A percentile compares a stretch with the other conserved stretches of the same genome.
Conservation (phyloP, 92 coral and sea anemone genomes). For the Ricordea florida region DNA sequence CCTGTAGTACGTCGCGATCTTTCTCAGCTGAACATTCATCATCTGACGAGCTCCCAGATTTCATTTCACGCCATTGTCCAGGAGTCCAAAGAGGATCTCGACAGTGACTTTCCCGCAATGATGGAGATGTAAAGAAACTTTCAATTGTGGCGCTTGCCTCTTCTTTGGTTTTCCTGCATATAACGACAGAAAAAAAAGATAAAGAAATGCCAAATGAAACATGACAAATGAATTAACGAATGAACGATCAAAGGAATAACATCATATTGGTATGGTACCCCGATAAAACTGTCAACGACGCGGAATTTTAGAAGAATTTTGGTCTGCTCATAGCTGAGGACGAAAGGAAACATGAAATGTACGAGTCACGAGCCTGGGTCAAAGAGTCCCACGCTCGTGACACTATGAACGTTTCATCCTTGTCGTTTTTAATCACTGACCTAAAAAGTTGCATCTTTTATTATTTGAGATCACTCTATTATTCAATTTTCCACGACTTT, state of each 20-base stretch:
- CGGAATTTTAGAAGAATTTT: too few species aligned
- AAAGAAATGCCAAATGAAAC: too few species aligned
- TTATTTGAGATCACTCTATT: too few species aligned
- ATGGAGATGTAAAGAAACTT: not conserved
- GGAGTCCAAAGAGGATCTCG: slow-evolving; percentile 49
- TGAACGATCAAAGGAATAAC: not conserved
- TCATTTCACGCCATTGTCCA: slow-evolving; percentile 43
- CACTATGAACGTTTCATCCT: too few species aligned
- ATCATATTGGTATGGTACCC: not conserved
- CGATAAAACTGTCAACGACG: not conserved
- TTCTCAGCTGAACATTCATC: slow-evolving; percentile 7
- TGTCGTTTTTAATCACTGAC: too few species aligned
- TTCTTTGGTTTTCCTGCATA: not conserved
- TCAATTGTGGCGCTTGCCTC: not conserved
- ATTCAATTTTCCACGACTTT: too few species aligned
- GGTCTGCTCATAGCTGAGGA: too few species aligned
- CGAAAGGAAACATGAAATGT: too few species aligned
- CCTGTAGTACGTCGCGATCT: not conserved
- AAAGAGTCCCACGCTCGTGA: too few species aligned
- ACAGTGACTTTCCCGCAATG: not conserved
- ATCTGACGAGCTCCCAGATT: not conserved
- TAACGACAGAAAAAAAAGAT: not conserved
- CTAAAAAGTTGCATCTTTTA: too few species aligned
- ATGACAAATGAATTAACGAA: not conserved
- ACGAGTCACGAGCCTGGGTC: too few species aligned